A percentile compares a stretch with the other conserved stretches of the same genome.
Conservation (phyloP, 2,888 invertebrate genomes). For the Lysandra coridon region DNA sequence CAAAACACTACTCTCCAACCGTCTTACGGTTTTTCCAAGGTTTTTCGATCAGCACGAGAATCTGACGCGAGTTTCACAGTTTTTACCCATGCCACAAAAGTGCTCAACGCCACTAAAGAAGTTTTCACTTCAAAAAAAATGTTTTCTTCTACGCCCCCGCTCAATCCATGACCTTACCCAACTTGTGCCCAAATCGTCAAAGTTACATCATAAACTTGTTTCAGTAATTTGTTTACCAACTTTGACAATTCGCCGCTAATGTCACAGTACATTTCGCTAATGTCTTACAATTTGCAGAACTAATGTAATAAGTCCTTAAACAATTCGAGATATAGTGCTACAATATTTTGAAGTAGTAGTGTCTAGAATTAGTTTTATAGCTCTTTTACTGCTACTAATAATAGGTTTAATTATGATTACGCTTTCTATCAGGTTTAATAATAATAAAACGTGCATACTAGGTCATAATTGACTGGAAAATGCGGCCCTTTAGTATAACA, state of each 20-base stretch:
- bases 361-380: not conserved
- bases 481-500: not conserved
- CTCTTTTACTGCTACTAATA: not conserved
- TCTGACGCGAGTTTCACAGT: too few species aligned
- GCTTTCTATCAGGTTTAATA: not conserved
- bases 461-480: too few species aligned
- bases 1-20: too few species aligned
- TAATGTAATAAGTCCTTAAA: conserved; percentile 1
- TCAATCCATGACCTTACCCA: too few species aligned
- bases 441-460: not conserved
- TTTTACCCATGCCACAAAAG: too few species aligned
- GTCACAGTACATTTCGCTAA: not conserved
- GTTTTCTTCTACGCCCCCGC: too few species aligned
- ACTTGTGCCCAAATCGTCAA: not conserved
- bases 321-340: not conserved
- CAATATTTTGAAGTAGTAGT: not conserved
- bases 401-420: not conserved
- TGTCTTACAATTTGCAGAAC: not conserved
- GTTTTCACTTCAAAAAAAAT: too few species aligned
- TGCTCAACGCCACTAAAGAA: too few species aligned
- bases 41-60: too few species aligned
- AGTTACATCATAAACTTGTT: not conserved
- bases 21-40: too few species aligned
- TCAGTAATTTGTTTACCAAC: conserved; percentile 3
- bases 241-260: not conserved